phyloP scores from a whole-genome alignment of 2,888 invertebrate species.

The Drymonia ruficornis region DNA sequence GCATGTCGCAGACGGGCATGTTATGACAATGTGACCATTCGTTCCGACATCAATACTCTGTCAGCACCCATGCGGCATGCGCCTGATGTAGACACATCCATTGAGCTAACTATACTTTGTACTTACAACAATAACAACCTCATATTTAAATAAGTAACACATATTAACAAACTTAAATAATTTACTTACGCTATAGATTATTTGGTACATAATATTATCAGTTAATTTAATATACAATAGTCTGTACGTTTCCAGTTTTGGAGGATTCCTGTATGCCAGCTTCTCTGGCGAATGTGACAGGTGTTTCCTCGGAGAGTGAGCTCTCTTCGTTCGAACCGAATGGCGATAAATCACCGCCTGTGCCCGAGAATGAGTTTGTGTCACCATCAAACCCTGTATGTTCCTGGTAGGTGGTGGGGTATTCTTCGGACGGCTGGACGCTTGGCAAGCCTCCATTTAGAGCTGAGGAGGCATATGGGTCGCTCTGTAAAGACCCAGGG shows the following conservation, averaged over 20 bases:
- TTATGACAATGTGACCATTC: no score
- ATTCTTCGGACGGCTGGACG: conserved; percentile 50
- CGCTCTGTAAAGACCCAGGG: conserved; percentile 46
- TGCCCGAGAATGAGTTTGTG: conserved; percentile 52
- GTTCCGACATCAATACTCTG: no score
- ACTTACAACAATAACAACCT: neutral
- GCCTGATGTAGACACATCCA: no score
- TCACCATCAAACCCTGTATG: conserved; percentile 54
- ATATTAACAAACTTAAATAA: neutral
- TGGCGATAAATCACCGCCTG: conserved; percentile 46
- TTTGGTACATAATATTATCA: neutral
- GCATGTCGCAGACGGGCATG: no score
- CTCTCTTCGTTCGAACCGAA: conserved; percentile 49
- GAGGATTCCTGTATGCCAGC: conserved; percentile 70
- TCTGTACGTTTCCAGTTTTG: conserved; percentile 68
- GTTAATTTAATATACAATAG: conserved; percentile 60
- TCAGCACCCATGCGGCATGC: no score
- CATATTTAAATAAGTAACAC: conserved; percentile 10
- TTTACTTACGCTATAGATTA: neutral
- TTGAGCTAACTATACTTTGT: neutral
- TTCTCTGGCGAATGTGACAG: conserved; percentile 66
- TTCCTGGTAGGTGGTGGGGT: conserved; percentile 48
- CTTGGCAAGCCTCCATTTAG: conserved; percentile 45
- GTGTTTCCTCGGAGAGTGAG: conserved; percentile 50
- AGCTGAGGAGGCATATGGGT: conserved; percentile 50